A percentile compares a stretch with the other conserved stretches of the same genome.
Conservation (phyloP, 2,888 invertebrate genomes). For the Megastigmus dorsalis region DNA sequence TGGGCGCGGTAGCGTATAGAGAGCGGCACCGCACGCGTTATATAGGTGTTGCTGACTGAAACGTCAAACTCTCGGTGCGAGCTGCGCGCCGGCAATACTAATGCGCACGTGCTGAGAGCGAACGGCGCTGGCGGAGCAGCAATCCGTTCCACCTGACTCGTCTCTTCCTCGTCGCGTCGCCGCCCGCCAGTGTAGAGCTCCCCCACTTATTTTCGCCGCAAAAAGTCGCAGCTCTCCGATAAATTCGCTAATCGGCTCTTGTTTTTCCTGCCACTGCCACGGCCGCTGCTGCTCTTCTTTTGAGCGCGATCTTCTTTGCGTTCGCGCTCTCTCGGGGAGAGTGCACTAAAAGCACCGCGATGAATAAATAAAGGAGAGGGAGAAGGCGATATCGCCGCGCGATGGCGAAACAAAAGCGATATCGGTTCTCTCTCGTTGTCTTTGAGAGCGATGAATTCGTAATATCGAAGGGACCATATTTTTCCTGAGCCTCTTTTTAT, state of each 20-base stretch:
- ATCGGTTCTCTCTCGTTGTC: slow-evolving; percentile 22
- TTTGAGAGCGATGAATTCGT: slow-evolving; percentile 20
- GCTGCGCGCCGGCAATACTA: slow-evolving; percentile 52
- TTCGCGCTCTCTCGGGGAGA: neutral
- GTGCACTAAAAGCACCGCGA: slow-evolving; percentile 39
- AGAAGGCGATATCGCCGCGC: slow-evolving; percentile 19
- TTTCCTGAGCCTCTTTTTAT: neutral
- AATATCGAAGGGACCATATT: neutral
- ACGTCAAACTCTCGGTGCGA: slow-evolving; percentile 60
- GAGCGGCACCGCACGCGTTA: slow-evolving; percentile 13
- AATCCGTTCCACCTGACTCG: slow-evolving; percentile 52
- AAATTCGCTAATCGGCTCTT: slow-evolving; percentile 41
- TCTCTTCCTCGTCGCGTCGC: too few species aligned
- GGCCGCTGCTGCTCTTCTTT: neutral
- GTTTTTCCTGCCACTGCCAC: too few species aligned
- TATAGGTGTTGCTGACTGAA: slow-evolving; percentile 62
- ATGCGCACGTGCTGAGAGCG: slow-evolving; percentile 54
- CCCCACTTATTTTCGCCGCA: too few species aligned
- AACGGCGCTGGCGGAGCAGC: too few species aligned
- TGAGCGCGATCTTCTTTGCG: neutral
- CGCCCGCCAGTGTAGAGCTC: too few species aligned
- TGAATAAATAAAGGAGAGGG: slow-evolving; percentile 42
- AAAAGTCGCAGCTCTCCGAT: slow-evolving; percentile 21
- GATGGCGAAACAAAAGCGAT: slow-evolving; percentile 35
- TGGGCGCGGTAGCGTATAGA: neutral